phyloP scores from a whole-genome alignment of 92 coral and sea anemone species.

The Epizoanthus rinbou region DNA sequence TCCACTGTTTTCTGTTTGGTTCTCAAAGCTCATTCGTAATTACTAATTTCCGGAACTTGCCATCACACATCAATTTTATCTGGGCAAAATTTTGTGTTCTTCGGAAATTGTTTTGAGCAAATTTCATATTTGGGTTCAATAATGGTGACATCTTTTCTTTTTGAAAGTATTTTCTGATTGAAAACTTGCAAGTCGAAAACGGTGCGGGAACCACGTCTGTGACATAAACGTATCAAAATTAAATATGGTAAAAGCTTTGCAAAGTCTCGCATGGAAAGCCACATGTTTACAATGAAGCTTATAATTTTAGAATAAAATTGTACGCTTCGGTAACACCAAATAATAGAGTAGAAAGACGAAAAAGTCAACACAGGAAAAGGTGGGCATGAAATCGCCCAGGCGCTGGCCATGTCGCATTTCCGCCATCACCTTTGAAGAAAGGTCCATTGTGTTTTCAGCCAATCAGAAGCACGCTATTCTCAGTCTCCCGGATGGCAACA shows the following conservation, averaged over 20 bases:
- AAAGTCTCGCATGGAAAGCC: background rate
- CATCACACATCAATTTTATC: background rate
- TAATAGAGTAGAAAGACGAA: background rate
- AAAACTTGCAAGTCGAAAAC: background rate
- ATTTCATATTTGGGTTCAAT: background rate
- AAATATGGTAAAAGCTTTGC: background rate
- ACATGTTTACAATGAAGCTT: background rate
- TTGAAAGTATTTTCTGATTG: background rate
- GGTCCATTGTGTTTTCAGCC: slow-evolving; percentile 58
- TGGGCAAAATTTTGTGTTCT: background rate
- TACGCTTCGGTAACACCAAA: slow-evolving; percentile 7
- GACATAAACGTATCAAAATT: background rate
- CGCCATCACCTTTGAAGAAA: slow-evolving; percentile 41
- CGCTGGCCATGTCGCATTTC: slow-evolving; percentile 37
- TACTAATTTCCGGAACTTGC: slow-evolving; percentile 4
- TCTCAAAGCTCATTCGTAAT: background rate
- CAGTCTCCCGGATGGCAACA: slow-evolving; percentile 82
- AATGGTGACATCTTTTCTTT: background rate
- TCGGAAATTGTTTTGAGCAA: background rate
- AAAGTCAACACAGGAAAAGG: slow-evolving; percentile 27
- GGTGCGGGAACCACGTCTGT: background rate
- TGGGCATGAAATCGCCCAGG: slow-evolving; percentile 15
- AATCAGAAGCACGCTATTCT: slow-evolving; percentile 49
- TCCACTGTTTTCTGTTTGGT: background rate
- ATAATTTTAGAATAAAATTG: slow-evolving; percentile 3